These are phyloP conservation scores for Miltochrista miniata DNA, from an alignment of 2,888 invertebrate species.

Conservation along the genomic window DNA sequence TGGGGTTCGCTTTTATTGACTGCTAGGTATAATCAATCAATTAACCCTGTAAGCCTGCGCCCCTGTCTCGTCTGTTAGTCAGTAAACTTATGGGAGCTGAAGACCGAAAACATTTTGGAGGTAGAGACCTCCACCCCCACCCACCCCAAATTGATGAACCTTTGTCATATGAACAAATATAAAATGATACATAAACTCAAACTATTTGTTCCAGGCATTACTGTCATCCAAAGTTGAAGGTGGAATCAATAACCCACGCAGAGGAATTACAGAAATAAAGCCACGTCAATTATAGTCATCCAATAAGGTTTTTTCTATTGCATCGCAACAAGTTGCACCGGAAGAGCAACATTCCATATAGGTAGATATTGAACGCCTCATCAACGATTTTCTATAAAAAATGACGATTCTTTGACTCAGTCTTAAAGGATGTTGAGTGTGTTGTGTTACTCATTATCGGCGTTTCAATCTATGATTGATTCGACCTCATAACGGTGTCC, in stretches of 20 bases:
- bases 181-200: no score
- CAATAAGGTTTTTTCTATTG: background rate
- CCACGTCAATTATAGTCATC: background rate
- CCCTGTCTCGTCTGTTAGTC: no score
- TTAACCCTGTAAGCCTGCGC: no score
- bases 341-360: slow-evolving; percentile 3
- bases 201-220: no score
- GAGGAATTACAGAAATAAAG: background rate
- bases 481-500: slow-evolving; percentile 2
- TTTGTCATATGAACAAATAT: no score
- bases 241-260: background rate
- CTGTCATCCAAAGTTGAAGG: no score
- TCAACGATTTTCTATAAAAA: slow-evolving; percentile 1
- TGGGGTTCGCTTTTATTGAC: no score
- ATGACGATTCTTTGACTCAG: slow-evolving; percentile 13
- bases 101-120: no score
- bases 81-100: no score
- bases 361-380: background rate
- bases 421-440: slow-evolving; percentile 11
- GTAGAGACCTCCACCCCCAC: no score
- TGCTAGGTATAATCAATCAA: no score
- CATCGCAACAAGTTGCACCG: slow-evolving; percentile 1
- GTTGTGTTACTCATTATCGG: slow-evolving; percentile 17
- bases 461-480: slow-evolving; percentile 11
- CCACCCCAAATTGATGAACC: no score